Percentiles rank a stretch among this genome's conserved stretches.
These are phyloP conservation scores for Penaeus japonicus DNA, from an alignment of 1,140 invertebrate species.

Conservation along the genomic window DNA sequence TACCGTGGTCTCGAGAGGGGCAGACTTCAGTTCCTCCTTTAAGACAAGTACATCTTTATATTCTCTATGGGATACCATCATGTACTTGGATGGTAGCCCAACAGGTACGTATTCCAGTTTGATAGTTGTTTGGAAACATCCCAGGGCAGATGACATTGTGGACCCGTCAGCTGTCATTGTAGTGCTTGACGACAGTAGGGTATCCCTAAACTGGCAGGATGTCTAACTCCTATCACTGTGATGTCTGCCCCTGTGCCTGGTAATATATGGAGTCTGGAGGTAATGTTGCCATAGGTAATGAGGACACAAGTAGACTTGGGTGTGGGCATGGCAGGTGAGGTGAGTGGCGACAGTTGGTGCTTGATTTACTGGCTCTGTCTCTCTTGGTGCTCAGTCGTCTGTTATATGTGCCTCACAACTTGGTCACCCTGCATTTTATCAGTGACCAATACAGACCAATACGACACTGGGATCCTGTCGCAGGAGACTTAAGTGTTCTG, in stretches of 20 bases:
- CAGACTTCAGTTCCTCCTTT: neutral
- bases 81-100: neutral
- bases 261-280: neutral
- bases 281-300: neutral
- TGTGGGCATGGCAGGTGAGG: neutral
- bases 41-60: neutral
- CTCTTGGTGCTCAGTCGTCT: no score
- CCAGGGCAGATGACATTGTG: neutral
- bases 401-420: no score
- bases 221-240: neutral
- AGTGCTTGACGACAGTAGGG: neutral
- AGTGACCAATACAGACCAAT: neutral
- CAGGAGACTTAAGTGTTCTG: neutral
- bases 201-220: neutral
- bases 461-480: neutral
- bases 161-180: neutral
- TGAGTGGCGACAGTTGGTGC: neutral
- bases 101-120: neutral
- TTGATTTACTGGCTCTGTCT: neutral
- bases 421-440: neutral
- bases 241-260: constrained; percentile 7
- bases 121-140: neutral
- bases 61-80: neutral
- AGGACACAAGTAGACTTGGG: neutral
- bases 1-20: neutral